phyloP scores from a whole-genome alignment of 2,888 invertebrate species.

The Nebria salina region DNA sequence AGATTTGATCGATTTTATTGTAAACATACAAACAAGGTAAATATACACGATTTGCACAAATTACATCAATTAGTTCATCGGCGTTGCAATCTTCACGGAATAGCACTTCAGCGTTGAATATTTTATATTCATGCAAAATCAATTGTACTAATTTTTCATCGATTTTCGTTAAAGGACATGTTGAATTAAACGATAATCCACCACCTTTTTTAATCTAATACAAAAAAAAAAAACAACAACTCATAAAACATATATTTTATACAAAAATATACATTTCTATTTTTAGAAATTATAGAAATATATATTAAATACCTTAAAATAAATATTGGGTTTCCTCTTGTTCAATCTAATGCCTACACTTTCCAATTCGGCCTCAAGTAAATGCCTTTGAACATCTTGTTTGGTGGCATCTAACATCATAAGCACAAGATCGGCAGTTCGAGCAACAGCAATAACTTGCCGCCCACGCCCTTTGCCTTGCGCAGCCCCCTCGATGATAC shows the following conservation, averaged over 20 bases:
- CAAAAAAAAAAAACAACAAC: slow-evolving; percentile 45
- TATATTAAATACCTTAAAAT: slow-evolving; percentile 81
- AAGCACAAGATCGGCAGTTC: slow-evolving; percentile 96
- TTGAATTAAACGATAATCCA: slow-evolving; percentile 96
- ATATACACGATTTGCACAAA: slow-evolving; percentile 94
- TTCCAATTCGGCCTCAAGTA: slow-evolving; percentile 95
- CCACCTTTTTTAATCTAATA: slow-evolving; percentile 90
- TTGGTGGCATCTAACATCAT: slow-evolving; percentile 99
- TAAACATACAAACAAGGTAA: slow-evolving; percentile 98
- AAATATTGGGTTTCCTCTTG: slow-evolving; percentile 95
- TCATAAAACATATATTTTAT: slow-evolving; percentile 18
- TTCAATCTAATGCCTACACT: slow-evolving; percentile 97
- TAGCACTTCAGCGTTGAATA: slow-evolving; percentile 93
- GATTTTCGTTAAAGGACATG: slow-evolving; percentile 89
- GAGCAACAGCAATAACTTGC: slow-evolving; percentile 94
- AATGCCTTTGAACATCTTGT: slow-evolving; percentile 91
- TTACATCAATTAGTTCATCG: slow-evolving; percentile 98
- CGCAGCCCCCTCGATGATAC: slow-evolving; percentile 99
- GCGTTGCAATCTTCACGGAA: slow-evolving; percentile 96
- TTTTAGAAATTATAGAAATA: too few relatives aligned
- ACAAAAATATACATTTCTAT: neutral
- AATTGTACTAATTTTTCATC: slow-evolving; percentile 98
- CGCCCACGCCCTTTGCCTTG: slow-evolving; percentile 68
- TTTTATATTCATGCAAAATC: slow-evolving; percentile 98
- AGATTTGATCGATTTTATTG: slow-evolving; percentile 99